A percentile compares a stretch with the other conserved stretches of the same genome.
phyloP scores from a whole-genome alignment of 2,797 vertebrate genomes.

The Micromesistius poutassou region DNA sequence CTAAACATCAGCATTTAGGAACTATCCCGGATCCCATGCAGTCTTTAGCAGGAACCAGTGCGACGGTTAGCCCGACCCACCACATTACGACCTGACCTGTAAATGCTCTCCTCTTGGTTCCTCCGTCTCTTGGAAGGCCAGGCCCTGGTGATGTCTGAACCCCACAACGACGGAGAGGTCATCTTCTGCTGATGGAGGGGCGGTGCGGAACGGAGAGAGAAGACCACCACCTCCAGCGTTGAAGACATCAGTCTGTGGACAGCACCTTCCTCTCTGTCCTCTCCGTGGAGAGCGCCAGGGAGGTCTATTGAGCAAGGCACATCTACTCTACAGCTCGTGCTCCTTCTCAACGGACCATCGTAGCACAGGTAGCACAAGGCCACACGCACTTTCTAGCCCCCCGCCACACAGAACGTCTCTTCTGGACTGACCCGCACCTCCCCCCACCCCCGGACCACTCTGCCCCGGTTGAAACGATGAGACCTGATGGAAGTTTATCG shows the following conservation, averaged over 20 bases:
- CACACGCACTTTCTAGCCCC: neutral
- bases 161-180: slow-evolving; percentile 52
- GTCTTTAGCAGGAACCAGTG: too few species aligned
- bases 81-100: neutral
- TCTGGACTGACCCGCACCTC: neutral
- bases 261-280: neutral
- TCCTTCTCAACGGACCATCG: neutral
- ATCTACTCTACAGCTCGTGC: neutral
- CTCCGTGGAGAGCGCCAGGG: neutral
- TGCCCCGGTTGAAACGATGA: neutral
- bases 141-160: slow-evolving; percentile 29
- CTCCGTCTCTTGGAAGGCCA: slow-evolving; percentile 41
- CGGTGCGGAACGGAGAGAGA: neutral
- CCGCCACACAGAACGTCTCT: neutral
- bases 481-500: neutral
- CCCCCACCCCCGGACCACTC: neutral
- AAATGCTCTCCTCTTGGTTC: neutral
- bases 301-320: neutral
- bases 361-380: neutral
- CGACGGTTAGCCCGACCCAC: neutral
- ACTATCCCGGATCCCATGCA: neutral
- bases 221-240: too few species aligned
- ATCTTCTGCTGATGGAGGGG: slow-evolving; percentile 55
- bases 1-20: neutral
- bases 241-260: neutral